Evolutionary conservation across 1,140 invertebrate species (phyloP).

Genomic region (Sycophaga agraensis): DNA sequence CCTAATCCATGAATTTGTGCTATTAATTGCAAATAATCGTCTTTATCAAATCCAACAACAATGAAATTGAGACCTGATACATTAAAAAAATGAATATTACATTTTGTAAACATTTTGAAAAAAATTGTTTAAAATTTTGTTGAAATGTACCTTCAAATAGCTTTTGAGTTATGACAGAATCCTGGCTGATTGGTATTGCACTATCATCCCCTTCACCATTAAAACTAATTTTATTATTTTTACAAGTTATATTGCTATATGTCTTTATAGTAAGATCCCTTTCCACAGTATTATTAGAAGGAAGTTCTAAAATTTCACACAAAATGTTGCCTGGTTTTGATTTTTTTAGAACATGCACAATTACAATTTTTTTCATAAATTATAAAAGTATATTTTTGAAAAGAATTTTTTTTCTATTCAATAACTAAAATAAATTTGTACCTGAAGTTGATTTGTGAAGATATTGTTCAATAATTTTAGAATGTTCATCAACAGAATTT

Average conservation of each 20-base stretch:
- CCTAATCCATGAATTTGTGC: constrained; percentile 54
- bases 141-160: constrained; percentile 39
- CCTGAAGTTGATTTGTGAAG: constrained; percentile 34
- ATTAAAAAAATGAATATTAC: constrained; percentile 27
- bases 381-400: background rate
- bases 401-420: background rate
- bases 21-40: constrained; percentile 46
- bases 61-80: constrained; percentile 52
- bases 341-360: too few species aligned
- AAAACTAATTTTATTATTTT: too few species aligned
- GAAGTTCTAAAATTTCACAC: constrained; percentile 32
- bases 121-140: background rate
- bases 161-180: constrained; percentile 33
- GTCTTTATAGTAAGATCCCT: constrained; percentile 8
- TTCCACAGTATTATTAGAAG: too few species aligned
- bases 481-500: constrained; percentile 30
- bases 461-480: constrained; percentile 46
- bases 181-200: constrained; percentile 37
- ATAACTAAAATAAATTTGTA: background rate
- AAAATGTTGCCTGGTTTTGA: constrained; percentile 25
- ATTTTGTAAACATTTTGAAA: background rate
- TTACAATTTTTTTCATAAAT: background rate
- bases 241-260: background rate
- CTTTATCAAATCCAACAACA: constrained; percentile 50
- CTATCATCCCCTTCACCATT: constrained; percentile 24